phyloP scores from a whole-genome alignment of 2,113 vertebrate species.

The Dasyornis broadbenti region DNA sequence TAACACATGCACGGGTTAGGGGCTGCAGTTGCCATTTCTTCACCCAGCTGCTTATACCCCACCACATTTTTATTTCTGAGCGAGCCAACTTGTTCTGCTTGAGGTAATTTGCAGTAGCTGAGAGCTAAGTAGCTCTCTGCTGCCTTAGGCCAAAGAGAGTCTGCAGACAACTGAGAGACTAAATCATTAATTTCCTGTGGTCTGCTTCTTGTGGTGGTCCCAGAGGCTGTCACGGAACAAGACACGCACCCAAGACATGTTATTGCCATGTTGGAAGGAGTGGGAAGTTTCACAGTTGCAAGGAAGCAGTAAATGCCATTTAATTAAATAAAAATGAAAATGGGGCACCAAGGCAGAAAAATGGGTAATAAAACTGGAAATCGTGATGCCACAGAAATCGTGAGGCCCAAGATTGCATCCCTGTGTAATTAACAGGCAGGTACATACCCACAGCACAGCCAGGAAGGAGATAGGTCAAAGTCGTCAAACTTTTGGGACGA shows the following conservation, averaged over 20 bases:
- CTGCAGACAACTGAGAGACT: not conserved
- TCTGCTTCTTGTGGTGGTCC: not conserved
- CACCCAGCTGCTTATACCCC: not conserved
- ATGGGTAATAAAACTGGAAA: not conserved
- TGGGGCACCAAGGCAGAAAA: not conserved
- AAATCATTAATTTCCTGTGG: not conserved
- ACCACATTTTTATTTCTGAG: not conserved
- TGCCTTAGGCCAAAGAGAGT: not conserved
- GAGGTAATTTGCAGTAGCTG: not conserved
- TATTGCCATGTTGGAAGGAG: not conserved
- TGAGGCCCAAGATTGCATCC: too few species aligned
- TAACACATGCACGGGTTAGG: not conserved
- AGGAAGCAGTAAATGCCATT: not conserved
- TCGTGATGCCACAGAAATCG: accelerated
- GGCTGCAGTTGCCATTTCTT: not conserved
- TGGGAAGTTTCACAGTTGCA: not conserved
- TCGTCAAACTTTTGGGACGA: not conserved
- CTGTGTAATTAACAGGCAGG: not conserved
- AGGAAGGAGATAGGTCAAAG: not conserved
- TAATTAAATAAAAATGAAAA: not conserved
- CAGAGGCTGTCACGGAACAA: accelerated
- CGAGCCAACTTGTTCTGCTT: not conserved
- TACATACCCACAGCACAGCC: accelerated
- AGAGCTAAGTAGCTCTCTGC: not conserved
- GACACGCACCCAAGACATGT: accelerated